phyloP scores from a whole-genome alignment of 2,888 invertebrate species.

The Drosophila helvetica region DNA sequence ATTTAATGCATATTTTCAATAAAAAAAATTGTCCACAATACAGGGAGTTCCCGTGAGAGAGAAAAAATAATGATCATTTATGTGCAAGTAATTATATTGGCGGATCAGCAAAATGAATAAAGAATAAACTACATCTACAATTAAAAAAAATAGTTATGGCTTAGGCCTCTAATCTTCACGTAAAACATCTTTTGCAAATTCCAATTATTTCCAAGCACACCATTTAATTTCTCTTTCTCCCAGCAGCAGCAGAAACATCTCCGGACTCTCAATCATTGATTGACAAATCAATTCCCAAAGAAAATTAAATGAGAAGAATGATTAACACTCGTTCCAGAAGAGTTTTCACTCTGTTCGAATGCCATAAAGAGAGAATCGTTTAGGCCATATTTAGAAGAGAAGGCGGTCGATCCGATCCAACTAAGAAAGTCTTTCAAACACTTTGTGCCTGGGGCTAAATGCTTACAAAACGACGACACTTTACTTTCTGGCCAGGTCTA shows the following conservation, averaged over 20 bases:
- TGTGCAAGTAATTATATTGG: no score
- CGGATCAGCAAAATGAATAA: no score
- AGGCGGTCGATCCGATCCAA: slow-evolving; percentile 11
- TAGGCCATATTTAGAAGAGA: slow-evolving; percentile 46
- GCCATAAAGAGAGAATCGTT: slow-evolving; percentile 41
- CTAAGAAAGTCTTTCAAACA: slow-evolving; percentile 25
- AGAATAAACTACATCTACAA: no score
- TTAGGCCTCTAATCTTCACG: neutral
- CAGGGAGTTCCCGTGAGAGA: no score
- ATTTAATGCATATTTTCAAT: no score
- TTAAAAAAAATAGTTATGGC: no score
- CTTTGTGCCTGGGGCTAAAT: slow-evolving; percentile 27
- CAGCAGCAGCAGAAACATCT: neutral
- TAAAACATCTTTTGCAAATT: slow-evolving; percentile 17
- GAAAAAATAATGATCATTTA: no score
- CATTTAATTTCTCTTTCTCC: slow-evolving; percentile 15
- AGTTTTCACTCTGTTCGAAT: slow-evolving; percentile 40
- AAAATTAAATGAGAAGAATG: slow-evolving; percentile 34
- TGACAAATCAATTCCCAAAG: slow-evolving; percentile 36
- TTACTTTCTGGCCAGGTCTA: slow-evolving; percentile 41
- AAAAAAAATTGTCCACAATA: no score
- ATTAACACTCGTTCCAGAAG: neutral
- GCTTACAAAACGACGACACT: slow-evolving; percentile 61
- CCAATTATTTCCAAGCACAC: slow-evolving; percentile 8
- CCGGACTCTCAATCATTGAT: slow-evolving; percentile 9